A percentile compares a stretch with the other conserved stretches of the same genome.
phyloP scores from a whole-genome alignment of 92 coral and sea anemone genomes.

The Epizoanthus scotinus region DNA sequence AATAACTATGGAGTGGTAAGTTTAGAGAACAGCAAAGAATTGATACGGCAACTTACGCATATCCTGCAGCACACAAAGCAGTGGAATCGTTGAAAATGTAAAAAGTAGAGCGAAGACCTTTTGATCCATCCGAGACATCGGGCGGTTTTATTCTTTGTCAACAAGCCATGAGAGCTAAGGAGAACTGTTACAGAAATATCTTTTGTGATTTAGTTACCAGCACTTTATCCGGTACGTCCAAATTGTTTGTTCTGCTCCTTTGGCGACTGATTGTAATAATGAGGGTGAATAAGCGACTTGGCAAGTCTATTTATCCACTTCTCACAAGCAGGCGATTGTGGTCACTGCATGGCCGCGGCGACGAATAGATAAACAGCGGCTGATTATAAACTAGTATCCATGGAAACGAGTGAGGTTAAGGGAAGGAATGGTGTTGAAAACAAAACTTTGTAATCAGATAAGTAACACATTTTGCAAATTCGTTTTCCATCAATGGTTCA shows the following conservation, averaged over 20 bases:
- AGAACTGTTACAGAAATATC: not conserved
- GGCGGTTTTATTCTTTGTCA: not conserved
- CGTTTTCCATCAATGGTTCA: not conserved
- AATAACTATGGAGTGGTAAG: no score
- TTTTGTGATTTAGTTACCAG: no score
- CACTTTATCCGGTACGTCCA: no score
- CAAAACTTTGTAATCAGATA: conserved; percentile 4
- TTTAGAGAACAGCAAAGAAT: not conserved
- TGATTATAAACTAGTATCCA: conserved; percentile 14
- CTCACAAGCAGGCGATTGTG: not conserved
- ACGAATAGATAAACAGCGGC: conserved; percentile 1
- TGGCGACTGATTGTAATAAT: not conserved
- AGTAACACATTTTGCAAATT: not conserved
- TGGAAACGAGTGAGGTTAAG: conserved; percentile 11
- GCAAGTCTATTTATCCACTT: conserved; percentile 11
- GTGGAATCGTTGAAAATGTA: not conserved
- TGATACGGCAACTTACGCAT: conserved; percentile 1
- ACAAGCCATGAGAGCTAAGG: not conserved
- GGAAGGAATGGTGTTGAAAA: conserved; percentile 35
- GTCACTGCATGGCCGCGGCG: not conserved
- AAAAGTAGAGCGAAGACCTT: conserved; percentile 3
- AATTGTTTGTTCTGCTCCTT: not conserved
- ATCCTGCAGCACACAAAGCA: not conserved
- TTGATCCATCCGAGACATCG: not conserved
- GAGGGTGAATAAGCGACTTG: not conserved